Percentiles rank a stretch among this genome's conserved stretches.
These are phyloP conservation scores for Bombycilla garrulus DNA, from an alignment of 2,113 vertebrate genomes.

Conservation along the genomic window DNA sequence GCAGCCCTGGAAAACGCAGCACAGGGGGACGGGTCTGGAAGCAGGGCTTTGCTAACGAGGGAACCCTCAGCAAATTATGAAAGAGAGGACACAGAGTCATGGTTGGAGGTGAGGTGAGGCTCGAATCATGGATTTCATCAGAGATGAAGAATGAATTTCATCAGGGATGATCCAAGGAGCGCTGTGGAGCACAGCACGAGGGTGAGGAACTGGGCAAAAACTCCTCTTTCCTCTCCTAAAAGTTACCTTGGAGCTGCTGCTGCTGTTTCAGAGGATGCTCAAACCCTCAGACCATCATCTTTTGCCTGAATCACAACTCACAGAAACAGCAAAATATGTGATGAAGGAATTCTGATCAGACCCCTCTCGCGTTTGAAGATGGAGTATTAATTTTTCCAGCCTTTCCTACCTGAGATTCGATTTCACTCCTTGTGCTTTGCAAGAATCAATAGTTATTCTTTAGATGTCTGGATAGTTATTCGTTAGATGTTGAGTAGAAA, in stretches of 20 bases:
- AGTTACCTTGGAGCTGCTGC: neutral
- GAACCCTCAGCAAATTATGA: neutral
- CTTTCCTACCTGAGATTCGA: neutral
- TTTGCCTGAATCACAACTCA: neutral
- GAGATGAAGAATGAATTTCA: no score
- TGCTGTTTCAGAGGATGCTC: neutral
- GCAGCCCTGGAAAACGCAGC: neutral
- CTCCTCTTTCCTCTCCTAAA: neutral
- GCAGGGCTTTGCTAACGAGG: neutral
- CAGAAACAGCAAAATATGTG: neutral
- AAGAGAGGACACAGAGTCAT: neutral
- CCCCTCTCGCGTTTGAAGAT: neutral
- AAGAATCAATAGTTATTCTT: neutral
- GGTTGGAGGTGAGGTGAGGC: neutral
- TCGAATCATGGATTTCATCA: neutral
- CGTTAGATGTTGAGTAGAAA: neutral
- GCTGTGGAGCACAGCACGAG: accelerated
- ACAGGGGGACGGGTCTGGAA: neutral
- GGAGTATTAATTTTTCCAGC: neutral
- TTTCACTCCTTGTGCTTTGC: neutral
- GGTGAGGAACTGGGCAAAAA: neutral
- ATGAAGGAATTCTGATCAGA: neutral
- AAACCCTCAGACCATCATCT: neutral
- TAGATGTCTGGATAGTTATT: neutral
- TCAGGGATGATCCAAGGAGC: neutral